Conservation (phyloP, 2,888 invertebrate genomes). For the Scaptomyza flava region DNA sequence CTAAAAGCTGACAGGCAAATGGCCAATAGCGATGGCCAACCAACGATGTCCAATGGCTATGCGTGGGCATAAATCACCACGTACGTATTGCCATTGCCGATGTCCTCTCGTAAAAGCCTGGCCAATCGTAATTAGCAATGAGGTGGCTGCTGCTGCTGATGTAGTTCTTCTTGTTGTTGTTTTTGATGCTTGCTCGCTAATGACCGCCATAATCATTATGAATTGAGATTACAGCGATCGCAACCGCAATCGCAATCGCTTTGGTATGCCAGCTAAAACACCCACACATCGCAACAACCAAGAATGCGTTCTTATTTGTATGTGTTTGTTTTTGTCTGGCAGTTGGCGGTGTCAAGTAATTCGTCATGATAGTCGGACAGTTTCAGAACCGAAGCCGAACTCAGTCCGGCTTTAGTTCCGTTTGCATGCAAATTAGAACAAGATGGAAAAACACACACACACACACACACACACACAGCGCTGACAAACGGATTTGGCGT, state of each 20-base stretch:
- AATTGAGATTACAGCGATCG: constrained; percentile 66
- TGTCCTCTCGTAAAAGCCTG: constrained; percentile 55
- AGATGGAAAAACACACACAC: constrained; percentile 65
- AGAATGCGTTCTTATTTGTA: constrained; percentile 6
- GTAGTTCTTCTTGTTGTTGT: constrained; percentile 1
- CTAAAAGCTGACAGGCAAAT: constrained; percentile 68
- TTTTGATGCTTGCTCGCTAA: constrained; percentile 44
- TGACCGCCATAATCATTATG: constrained; percentile 64
- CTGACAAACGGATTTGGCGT: constrained; percentile 77
- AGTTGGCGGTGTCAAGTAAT: constrained; percentile 55
- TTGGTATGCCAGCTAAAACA: constrained; percentile 34
- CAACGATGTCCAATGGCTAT: constrained; percentile 42
- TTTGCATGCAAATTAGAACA: constrained; percentile 77
- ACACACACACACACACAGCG: constrained; percentile 28
- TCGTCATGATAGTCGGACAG: constrained; percentile 62
- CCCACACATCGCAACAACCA: constrained; percentile 48
- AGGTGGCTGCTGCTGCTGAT: constrained; percentile 21
- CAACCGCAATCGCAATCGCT: constrained; percentile 27
- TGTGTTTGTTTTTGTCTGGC: background rate
- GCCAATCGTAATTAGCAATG: constrained; percentile 64
- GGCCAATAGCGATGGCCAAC: constrained; percentile 40
- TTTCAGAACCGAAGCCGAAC: constrained; percentile 9
- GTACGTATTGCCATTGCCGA: constrained; percentile 22
- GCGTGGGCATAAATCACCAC: constrained; percentile 68
- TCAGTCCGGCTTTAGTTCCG: constrained; percentile 69